Evolutionary conservation across 2,797 vertebrate species (phyloP).

Genomic region (Pseudochaenichthys georgianus): DNA sequence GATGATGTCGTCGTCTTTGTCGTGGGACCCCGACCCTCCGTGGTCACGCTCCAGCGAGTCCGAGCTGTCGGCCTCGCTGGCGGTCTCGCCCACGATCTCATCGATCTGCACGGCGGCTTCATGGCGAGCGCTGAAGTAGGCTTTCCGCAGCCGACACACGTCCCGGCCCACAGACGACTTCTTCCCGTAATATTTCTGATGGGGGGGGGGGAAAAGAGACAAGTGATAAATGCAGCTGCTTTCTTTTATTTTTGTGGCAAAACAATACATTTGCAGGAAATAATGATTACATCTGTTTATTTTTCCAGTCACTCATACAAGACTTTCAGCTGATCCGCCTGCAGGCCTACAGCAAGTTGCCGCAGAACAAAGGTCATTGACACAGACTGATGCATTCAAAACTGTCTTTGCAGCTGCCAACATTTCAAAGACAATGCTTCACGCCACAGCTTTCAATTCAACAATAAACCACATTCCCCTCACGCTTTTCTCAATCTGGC

Average conservation of each 20-base stretch:
- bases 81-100: conserved; percentile 97
- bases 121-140: conserved; percentile 94
- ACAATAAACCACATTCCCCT: conserved; percentile 45
- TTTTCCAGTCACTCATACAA: conserved; percentile 15
- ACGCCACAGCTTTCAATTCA: conserved; percentile 3
- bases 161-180: conserved; percentile 95
- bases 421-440: conserved; percentile 7
- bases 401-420: conserved; percentile 15
- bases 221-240: neutral
- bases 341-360: conserved; percentile 6
- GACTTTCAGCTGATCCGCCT: conserved; percentile 13
- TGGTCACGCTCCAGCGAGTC: conserved; percentile 94
- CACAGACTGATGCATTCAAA: conserved; percentile 24
- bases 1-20: conserved; percentile 97
- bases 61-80: conserved; percentile 97
- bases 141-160: conserved; percentile 94
- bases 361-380: conserved; percentile 1
- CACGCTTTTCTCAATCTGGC: conserved; percentile 14
- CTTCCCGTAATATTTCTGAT: conserved; percentile 95
- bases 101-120: conserved; percentile 97
- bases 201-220: conserved; percentile 11
- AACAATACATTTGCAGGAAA: conserved; percentile 17
- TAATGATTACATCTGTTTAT: neutral
- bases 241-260: conserved; percentile 5
- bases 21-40: conserved; percentile 81